These are phyloP conservation scores for Harpalus rubripes DNA, from an alignment of 2,888 invertebrate species.

Conservation along the genomic window DNA sequence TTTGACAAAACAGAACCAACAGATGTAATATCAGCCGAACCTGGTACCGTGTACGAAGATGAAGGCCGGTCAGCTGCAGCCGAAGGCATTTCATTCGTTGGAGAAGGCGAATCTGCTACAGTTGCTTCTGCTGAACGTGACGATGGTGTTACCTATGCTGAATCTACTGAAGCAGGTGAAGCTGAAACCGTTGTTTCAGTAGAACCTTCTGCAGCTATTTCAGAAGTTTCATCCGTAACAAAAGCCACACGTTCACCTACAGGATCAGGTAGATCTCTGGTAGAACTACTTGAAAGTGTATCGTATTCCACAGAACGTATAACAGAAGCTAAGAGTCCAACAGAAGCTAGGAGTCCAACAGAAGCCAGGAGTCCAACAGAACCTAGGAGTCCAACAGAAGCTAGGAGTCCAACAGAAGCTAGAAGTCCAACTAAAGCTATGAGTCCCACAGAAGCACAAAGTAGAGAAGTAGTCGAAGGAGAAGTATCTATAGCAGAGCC, in stretches of 20 bases:
- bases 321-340: background rate
- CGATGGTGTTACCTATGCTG: background rate
- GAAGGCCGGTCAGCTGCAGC: background rate
- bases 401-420: too few relatives aligned
- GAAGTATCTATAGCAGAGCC: background rate
- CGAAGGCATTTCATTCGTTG: background rate
- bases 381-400: too few relatives aligned
- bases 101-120: background rate
- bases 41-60: background rate
- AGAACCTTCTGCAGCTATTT: background rate
- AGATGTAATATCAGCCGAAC: background rate
- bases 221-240: background rate
- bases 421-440: background rate
- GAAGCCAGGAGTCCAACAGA: background rate
- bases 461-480: background rate
- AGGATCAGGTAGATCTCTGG: conserved; percentile 21
- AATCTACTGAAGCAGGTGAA: background rate
- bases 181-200: background rate
- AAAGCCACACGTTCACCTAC: background rate
- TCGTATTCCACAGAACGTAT: background rate
- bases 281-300: conserved; percentile 9
- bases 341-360: background rate
- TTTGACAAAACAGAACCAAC: background rate
- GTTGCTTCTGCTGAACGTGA: background rate
- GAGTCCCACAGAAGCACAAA: too few relatives aligned